phyloP scores from a whole-genome alignment of 1,140 invertebrate species.

The Oppia nitens region DNA sequence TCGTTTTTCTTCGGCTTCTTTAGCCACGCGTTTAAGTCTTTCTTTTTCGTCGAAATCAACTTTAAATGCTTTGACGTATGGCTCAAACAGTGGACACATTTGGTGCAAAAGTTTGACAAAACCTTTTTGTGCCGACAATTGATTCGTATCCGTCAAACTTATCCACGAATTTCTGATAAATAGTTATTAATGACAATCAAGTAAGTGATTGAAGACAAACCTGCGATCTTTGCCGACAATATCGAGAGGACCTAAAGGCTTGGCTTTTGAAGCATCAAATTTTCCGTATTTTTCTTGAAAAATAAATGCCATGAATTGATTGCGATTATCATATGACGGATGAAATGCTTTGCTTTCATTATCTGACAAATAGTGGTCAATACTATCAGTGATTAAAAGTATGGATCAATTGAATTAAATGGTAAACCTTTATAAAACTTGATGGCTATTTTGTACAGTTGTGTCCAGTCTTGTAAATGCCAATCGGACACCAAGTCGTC shows the following conservation, averaged over 20 bases:
- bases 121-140: conserved; percentile 69
- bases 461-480: not conserved
- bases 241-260: conserved; percentile 77
- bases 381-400: not conserved
- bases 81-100: conserved; percentile 69
- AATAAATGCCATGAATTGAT: conserved; percentile 73
- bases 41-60: conserved; percentile 61
- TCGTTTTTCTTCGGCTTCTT: conserved; percentile 31
- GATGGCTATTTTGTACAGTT: conserved; percentile 5
- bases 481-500: not conserved
- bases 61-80: conserved; percentile 76
- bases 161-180: conserved; percentile 62
- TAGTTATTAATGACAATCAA: not conserved
- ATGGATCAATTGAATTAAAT: not conserved
- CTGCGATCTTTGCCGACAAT: conserved; percentile 82
- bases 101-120: conserved; percentile 75
- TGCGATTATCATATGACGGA: conserved; percentile 78
- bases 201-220: conserved; percentile 26
- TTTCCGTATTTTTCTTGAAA: conserved; percentile 79
- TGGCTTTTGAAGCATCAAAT: conserved; percentile 50
- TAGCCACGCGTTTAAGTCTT: conserved; percentile 38
- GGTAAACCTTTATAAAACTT: conserved; percentile 10
- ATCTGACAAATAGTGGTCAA: conserved; percentile 38
- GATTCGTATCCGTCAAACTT: conserved; percentile 61
- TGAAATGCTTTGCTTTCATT: conserved; percentile 91